A percentile compares a stretch with the other conserved stretches of the same genome.
These are phyloP conservation scores for Heliconius ismenius DNA, from an alignment of 2,888 invertebrate species.

Conservation along the genomic window DNA sequence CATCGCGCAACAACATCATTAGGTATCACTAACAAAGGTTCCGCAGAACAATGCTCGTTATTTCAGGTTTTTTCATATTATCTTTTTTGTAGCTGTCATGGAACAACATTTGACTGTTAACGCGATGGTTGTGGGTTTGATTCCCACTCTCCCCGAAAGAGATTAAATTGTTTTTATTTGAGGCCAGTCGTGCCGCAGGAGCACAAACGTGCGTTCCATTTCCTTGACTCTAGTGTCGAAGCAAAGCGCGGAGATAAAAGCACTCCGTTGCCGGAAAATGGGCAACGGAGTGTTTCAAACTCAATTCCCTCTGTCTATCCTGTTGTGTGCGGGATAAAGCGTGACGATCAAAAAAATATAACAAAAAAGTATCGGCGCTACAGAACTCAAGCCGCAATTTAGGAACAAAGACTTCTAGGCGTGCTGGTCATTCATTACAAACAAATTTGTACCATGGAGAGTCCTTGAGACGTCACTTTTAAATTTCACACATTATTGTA, in stretches of 20 bases:
- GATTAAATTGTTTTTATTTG: background rate
- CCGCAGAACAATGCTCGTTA: conserved; percentile 30
- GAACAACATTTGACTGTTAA: background rate
- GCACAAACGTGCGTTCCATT: too few relatives aligned
- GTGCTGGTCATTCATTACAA: conserved; percentile 63
- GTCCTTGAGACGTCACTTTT: background rate
- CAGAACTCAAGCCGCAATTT: conserved; percentile 28
- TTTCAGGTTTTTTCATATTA: conserved; percentile 16
- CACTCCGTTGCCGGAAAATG: too few relatives aligned
- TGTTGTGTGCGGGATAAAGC: too few relatives aligned
- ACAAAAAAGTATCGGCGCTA: background rate
- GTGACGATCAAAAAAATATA: background rate
- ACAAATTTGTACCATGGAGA: conserved; percentile 63
- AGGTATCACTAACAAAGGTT: conserved; percentile 28
- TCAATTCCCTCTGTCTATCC: too few relatives aligned
- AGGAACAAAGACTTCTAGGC: conserved; percentile 48
- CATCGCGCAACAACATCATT: conserved; percentile 27
- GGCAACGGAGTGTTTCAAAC: too few relatives aligned
- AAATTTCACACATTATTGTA: background rate
- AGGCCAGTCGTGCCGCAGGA: too few relatives aligned
- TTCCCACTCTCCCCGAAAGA: background rate
- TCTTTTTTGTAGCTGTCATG: background rate
- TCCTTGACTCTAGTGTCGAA: too few relatives aligned
- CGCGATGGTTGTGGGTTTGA: background rate
- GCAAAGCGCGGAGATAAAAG: too few relatives aligned